Percentiles rank a stretch among this genome's conserved stretches.
Evolutionary conservation across 2,113 vertebrate genomes (phyloP).

Genomic region (Casuarius casuarius): DNA sequence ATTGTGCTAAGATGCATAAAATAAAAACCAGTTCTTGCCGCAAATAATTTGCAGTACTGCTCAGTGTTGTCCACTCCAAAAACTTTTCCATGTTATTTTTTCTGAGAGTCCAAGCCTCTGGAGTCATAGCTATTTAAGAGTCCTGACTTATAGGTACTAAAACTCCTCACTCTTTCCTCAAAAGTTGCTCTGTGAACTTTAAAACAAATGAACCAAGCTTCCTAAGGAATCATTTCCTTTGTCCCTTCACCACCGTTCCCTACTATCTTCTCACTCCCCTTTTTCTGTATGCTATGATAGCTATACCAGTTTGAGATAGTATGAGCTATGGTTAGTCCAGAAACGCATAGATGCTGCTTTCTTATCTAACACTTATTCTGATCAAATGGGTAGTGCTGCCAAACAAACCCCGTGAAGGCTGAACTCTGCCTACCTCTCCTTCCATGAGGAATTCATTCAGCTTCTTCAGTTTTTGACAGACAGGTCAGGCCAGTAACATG

Average conservation of each 20-base stretch:
- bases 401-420: background rate
- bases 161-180: background rate
- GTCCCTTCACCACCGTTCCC: background rate
- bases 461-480: background rate
- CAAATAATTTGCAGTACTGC: background rate
- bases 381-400: background rate
- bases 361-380: background rate
- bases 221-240: background rate
- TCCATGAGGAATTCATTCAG: background rate
- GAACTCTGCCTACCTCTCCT: background rate
- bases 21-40: background rate
- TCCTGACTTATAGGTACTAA: background rate
- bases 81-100: background rate
- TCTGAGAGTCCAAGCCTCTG: background rate
- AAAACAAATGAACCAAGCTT: background rate
- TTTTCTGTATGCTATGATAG: background rate
- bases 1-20: background rate
- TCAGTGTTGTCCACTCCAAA: background rate
- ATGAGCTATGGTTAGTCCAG: fast-evolving
- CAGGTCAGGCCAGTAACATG: background rate
- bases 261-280: background rate
- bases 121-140: background rate
- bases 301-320: background rate
- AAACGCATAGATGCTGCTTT: background rate
- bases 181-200: background rate